phyloP scores from a whole-genome alignment of 2,113 vertebrate genomes.

The Marcusenius ussheri region DNA sequence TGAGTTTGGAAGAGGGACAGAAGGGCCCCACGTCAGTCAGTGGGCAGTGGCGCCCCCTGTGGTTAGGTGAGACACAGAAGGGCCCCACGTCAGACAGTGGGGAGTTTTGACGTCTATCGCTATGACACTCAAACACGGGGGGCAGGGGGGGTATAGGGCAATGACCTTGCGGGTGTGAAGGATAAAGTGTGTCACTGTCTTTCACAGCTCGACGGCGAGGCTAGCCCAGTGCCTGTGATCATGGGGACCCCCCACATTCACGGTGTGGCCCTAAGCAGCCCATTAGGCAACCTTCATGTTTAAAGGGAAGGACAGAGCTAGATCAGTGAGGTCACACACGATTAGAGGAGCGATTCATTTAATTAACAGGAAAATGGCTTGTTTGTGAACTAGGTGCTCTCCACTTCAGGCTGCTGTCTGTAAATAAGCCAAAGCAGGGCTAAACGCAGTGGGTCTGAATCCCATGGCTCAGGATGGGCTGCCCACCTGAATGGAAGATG shows the following conservation, averaged over 20 bases:
- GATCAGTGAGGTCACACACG: constrained; percentile 1
- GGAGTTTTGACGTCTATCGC: not conserved
- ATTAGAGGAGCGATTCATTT: constrained; percentile 4
- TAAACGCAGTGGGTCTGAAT: not conserved
- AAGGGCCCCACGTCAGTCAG: not conserved
- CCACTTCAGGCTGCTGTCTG: not conserved
- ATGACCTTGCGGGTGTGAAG: not conserved
- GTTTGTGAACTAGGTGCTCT: not conserved
- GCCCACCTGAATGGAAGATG: not conserved
- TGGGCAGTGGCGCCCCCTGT: not conserved
- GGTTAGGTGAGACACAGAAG: not conserved
- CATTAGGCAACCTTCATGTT: not conserved
- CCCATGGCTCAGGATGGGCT: not conserved
- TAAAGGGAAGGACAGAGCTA: not conserved
- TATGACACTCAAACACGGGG: not conserved
- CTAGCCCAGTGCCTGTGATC: not conserved
- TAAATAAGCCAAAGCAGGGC: not conserved
- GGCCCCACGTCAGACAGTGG: not conserved
- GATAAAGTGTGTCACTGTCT: not conserved
- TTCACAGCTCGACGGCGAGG: not conserved
- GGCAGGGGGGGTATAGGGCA: not conserved
- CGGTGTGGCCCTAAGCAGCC: not conserved
- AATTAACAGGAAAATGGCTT: constrained; percentile 6
- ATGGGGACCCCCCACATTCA: not conserved
- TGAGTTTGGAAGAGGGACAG: constrained; percentile 10